A percentile compares a stretch with the other conserved stretches of the same genome.
phyloP scores from a whole-genome alignment of 2,797 vertebrate genomes.

The Scleropages formosus region DNA sequence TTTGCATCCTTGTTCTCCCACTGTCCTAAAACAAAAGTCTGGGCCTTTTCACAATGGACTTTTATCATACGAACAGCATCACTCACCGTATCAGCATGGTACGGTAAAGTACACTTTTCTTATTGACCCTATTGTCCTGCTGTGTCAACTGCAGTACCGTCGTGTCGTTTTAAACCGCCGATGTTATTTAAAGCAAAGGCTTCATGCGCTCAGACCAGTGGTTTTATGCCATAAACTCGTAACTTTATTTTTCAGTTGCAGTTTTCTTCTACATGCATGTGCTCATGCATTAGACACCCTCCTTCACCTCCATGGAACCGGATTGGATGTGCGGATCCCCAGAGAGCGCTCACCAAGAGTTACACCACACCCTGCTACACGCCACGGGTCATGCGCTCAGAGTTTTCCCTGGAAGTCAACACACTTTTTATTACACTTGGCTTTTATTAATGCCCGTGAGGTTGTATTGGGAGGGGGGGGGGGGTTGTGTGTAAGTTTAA shows the following conservation, averaged over 20 bases:
- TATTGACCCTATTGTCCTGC: too few relatives aligned
- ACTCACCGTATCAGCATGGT: too few relatives aligned
- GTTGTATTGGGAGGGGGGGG: background rate
- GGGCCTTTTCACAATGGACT: too few relatives aligned
- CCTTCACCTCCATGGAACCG: background rate
- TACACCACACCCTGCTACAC: constrained; percentile 9
- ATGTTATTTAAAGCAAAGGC: background rate
- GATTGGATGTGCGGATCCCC: background rate
- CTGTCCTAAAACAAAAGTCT: too few relatives aligned
- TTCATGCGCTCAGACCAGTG: background rate
- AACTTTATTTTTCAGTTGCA: background rate
- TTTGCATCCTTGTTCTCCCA: too few relatives aligned
- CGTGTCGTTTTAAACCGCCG: background rate
- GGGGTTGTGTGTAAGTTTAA: too few relatives aligned
- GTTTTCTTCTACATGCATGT: background rate
- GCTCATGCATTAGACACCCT: background rate
- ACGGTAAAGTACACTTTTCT: too few relatives aligned
- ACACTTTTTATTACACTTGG: constrained; percentile 11
- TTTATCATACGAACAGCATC: too few relatives aligned
- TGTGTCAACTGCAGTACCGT: too few relatives aligned
- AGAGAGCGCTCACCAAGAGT: background rate
- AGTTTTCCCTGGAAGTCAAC: background rate
- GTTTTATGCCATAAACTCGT: too few relatives aligned
- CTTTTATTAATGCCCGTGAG: background rate
- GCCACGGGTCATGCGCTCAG: background rate